Percentiles rank a stretch among this genome's conserved stretches.
phyloP scores from a whole-genome alignment of 2,888 invertebrate genomes.

The Chelonus formosanus region DNA sequence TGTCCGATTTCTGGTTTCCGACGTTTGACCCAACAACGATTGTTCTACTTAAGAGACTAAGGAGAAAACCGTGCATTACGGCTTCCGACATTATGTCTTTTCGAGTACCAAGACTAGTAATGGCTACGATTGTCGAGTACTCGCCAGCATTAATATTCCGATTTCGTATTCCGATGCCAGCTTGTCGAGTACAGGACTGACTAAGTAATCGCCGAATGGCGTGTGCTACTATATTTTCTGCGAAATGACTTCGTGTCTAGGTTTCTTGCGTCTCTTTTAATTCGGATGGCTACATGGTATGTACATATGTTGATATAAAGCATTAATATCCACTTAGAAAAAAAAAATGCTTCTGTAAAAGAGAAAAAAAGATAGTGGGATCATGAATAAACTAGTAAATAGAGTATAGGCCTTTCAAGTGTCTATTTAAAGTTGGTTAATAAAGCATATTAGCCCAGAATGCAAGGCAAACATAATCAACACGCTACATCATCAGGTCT shows the following conservation, averaged over 20 bases:
- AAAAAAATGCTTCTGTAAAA: too few species aligned
- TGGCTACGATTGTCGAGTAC: constrained; percentile 25
- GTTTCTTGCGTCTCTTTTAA: constrained; percentile 6
- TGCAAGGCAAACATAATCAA: too few species aligned
- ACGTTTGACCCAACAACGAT: constrained; percentile 20
- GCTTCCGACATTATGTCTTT: constrained; percentile 21
- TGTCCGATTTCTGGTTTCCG: neutral
- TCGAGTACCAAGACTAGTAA: constrained; percentile 18
- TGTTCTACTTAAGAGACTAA: constrained; percentile 22
- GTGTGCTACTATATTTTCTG: constrained; percentile 44
- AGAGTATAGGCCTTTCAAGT: too few species aligned
- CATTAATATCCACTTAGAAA: too few species aligned
- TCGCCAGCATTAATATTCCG: constrained; percentile 49
- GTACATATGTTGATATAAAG: constrained; percentile 13
- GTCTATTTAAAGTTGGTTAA: too few species aligned
- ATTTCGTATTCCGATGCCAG: constrained; percentile 51
- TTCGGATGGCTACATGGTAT: constrained; percentile 14
- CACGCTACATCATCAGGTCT: too few species aligned
- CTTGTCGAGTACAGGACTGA: constrained; percentile 41
- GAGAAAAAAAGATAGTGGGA: too few species aligned
- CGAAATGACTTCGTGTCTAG: constrained; percentile 22
- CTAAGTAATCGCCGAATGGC: constrained; percentile 52
- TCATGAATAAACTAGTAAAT: too few species aligned
- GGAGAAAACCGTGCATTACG: constrained; percentile 17
- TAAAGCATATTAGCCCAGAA: too few species aligned